These are phyloP conservation scores for Sebastes matsubarae DNA, from an alignment of 2,797 vertebrate genomes.

Conservation along the genomic window DNA sequence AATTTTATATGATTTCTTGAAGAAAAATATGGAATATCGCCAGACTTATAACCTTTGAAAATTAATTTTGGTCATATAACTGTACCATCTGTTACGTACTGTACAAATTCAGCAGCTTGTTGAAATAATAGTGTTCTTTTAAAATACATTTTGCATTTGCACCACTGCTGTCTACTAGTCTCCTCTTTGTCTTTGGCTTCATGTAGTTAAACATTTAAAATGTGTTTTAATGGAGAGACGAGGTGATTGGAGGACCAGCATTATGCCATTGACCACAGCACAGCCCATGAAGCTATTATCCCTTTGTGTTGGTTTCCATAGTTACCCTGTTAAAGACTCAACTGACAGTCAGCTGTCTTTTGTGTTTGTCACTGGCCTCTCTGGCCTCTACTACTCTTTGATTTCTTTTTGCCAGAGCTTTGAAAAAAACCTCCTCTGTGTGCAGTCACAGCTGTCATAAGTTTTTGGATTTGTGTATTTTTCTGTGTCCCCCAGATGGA, in stretches of 20 bases:
- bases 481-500: constrained; percentile 49
- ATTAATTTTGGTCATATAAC: neutral
- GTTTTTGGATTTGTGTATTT: neutral
- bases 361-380: constrained; percentile 50
- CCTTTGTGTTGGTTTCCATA: constrained; percentile 62
- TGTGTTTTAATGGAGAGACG: neutral
- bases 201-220: neutral
- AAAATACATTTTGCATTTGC: neutral
- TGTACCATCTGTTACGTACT: neutral
- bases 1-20: neutral
- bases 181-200: neutral
- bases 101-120: neutral
- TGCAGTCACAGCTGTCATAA: neutral
- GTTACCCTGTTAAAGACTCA: constrained; percentile 45
- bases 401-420: constrained; percentile 33
- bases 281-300: constrained; percentile 8
- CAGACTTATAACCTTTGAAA: neutral
- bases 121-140: neutral
- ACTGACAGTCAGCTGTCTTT: constrained; percentile 41
- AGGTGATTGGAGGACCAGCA: neutral
- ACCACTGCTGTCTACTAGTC: neutral
- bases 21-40: neutral
- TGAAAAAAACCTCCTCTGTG: neutral
- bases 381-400: constrained; percentile 26
- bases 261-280: constrained; percentile 15